Conservation (phyloP, 35 echinoderm and acorn worm species). For the Patiria miniata region DNA sequence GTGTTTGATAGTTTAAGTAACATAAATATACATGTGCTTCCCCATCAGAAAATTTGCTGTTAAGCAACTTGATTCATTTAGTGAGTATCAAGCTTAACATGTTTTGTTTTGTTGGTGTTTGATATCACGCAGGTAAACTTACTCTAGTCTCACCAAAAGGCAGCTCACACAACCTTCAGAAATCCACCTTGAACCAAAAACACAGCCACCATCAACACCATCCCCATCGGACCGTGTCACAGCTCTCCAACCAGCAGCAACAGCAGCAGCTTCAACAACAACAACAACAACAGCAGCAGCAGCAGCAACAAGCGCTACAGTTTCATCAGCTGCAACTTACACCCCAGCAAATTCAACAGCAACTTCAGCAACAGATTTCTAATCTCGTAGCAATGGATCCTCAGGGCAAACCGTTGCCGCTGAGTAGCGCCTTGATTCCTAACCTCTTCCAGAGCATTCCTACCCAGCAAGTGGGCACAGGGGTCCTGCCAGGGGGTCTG, state of each 20-base stretch:
- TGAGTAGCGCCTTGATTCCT: conserved; percentile 52
- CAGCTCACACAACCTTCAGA: background rate
- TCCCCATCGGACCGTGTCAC: conserved; percentile 9
- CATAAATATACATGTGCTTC: too few relatives aligned
- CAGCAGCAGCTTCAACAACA: conserved; percentile 22
- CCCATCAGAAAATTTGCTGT: too few relatives aligned
- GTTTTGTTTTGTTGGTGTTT: too few relatives aligned
- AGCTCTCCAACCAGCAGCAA: conserved; percentile 33
- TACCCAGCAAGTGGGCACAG: conserved; percentile 35
- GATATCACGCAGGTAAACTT: background rate
- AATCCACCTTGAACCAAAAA: background rate
- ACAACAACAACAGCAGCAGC: conserved; percentile 31
- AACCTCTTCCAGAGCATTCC: conserved; percentile 54
- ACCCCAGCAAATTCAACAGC: conserved; percentile 13
- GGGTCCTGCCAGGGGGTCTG: conserved; percentile 59
- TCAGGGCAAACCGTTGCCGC: conserved; percentile 72
- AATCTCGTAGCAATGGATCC: conserved; percentile 73
- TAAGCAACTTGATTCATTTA: too few relatives aligned
- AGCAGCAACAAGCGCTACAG: conserved; percentile 21
- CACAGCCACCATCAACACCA: background rate
- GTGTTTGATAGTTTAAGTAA: too few relatives aligned
- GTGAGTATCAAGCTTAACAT: too few relatives aligned
- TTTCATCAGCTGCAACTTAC: conserved; percentile 40
- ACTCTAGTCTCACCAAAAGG: conserved; percentile 6
- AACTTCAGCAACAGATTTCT: conserved; percentile 37